Evolutionary conservation across 2,888 invertebrate genomes (phyloP).

Genomic region (Alloplasta piceator): DNA sequence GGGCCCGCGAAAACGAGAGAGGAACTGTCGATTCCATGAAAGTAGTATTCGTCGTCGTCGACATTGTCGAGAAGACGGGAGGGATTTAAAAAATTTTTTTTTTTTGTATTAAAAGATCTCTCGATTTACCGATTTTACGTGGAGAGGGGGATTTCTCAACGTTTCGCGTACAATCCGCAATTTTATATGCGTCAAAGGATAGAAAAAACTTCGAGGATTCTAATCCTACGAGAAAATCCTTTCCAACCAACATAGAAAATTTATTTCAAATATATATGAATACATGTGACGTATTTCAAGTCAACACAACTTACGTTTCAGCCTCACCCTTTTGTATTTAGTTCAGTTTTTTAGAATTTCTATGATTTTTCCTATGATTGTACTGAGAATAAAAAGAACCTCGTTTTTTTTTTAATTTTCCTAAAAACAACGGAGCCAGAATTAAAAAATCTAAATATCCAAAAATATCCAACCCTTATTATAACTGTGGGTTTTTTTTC

Average conservation of each 20-base stretch:
- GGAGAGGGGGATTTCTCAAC: slow-evolving; percentile 6
- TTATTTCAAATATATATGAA: slow-evolving; percentile 26
- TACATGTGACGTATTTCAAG: no score
- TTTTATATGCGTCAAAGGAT: slow-evolving; percentile 10
- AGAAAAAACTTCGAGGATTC: slow-evolving; percentile 43
- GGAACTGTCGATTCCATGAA: slow-evolving; percentile 49
- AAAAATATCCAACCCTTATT: no score
- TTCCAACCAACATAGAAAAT: slow-evolving; percentile 15
- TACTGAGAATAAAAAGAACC: no score
- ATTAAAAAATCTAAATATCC: no score
- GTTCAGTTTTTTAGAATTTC: no score
- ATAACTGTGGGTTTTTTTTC: no score
- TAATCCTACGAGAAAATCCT: slow-evolving; percentile 44
- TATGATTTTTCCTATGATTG: no score
- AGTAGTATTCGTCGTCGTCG: slow-evolving; percentile 37
- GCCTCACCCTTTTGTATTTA: no score
- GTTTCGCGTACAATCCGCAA: slow-evolving; percentile 36
- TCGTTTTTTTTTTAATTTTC: no score
- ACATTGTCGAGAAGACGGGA: slow-evolving; percentile 32
- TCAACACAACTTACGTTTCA: no score
- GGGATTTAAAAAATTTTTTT: slow-evolving; percentile 40
- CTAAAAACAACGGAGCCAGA: no score
- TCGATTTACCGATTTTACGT: slow-evolving; percentile 54
- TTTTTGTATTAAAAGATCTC: slow-evolving; percentile 22
- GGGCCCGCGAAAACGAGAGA: slow-evolving; percentile 62